A percentile compares a stretch with the other conserved stretches of the same genome.
Evolutionary conservation across 1,140 invertebrate species (phyloP).

Genomic region (Ganaspis sp.): DNA sequence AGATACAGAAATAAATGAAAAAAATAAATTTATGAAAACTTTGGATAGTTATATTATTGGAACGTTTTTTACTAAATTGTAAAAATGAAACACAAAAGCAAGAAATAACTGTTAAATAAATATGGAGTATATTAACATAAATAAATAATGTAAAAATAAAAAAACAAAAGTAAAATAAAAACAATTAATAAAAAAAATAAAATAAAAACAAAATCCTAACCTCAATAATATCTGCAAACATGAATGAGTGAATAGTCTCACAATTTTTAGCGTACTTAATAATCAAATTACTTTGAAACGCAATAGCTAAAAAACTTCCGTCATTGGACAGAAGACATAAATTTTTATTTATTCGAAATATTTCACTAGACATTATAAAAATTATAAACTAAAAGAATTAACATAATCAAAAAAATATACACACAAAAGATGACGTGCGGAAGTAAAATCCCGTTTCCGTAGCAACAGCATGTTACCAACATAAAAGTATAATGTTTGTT

Average conservation of each 20-base stretch:
- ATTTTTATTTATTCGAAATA: slow-evolving; percentile 67
- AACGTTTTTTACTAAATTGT: too few species aligned
- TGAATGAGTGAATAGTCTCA: slow-evolving; percentile 55
- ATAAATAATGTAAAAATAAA: slow-evolving; percentile 6
- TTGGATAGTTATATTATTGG: too few species aligned
- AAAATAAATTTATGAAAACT: too few species aligned
- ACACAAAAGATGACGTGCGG: too few species aligned
- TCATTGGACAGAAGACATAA: slow-evolving; percentile 68
- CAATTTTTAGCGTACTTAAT: slow-evolving; percentile 60
- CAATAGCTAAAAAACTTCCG: slow-evolving; percentile 66
- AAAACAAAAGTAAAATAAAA: not conserved
- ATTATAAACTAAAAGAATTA: too few species aligned
- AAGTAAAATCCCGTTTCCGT: too few species aligned
- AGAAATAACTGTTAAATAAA: not conserved
- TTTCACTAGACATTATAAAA: slow-evolving; percentile 37
- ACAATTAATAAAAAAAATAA: slow-evolving; percentile 8
- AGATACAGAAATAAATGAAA: too few species aligned
- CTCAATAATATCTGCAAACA: slow-evolving; percentile 69
- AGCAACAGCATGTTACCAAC: too few species aligned
- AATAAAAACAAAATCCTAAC: slow-evolving; percentile 55
- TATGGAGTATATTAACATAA: not conserved
- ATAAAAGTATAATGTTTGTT: too few species aligned
- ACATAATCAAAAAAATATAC: too few species aligned
- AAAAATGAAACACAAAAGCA: slow-evolving; percentile 39
- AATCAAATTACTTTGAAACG: slow-evolving; percentile 64